phyloP scores from a whole-genome alignment of 1,140 invertebrate species.

The Drosophila pseudoobscura region DNA sequence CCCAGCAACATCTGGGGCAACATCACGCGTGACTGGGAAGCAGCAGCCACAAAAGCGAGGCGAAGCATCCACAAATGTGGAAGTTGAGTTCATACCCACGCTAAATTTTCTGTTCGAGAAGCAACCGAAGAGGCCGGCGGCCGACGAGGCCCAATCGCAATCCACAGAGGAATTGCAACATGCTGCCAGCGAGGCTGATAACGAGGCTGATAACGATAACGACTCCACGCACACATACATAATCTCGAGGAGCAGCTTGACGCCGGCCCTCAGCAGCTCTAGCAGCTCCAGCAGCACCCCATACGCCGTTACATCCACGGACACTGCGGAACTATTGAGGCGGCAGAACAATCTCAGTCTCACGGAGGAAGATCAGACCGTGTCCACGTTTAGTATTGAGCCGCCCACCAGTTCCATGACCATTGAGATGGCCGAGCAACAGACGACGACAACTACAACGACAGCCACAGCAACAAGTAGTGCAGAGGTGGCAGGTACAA shows the following conservation, averaged over 20 bases:
- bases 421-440: conserved; percentile 72
- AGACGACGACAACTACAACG: conserved; percentile 44
- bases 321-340: conserved; percentile 67
- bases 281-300: conserved; percentile 47
- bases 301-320: conserved; percentile 65
- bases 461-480: conserved; percentile 42
- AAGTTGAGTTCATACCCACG: conserved; percentile 75
- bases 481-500: conserved; percentile 36
- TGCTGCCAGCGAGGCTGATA: conserved; percentile 36
- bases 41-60: background rate
- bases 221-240: conserved; percentile 68
- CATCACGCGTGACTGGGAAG: conserved; percentile 1
- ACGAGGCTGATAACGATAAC: conserved; percentile 54
- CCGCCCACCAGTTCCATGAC: conserved; percentile 76
- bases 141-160: conserved; percentile 7
- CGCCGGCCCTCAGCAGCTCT: conserved; percentile 7
- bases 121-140: conserved; percentile 18
- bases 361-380: conserved; percentile 63
- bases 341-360: conserved; percentile 67
- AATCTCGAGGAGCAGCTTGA: conserved; percentile 70
- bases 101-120: conserved; percentile 63
- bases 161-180: conserved; percentile 32
- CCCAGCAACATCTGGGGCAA: background rate
- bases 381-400: conserved; percentile 70
- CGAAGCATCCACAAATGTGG: conserved; percentile 35